A percentile compares a stretch with the other conserved stretches of the same genome.
Conservation (phyloP, 2,797 vertebrate genomes). For the Lagorchestes hirsutus region DNA sequence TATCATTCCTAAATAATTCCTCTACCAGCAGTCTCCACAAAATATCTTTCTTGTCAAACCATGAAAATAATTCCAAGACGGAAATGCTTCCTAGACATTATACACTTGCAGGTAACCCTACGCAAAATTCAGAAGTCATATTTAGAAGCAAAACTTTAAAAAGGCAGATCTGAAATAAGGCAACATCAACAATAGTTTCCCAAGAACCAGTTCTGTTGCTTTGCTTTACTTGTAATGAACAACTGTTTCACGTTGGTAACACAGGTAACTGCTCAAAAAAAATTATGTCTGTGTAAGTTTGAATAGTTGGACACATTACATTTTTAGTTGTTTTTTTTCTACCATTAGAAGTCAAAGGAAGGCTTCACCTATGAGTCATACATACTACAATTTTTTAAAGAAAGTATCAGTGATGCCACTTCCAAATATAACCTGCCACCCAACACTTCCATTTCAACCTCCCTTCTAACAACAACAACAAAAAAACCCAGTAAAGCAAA, state of each 20-base stretch:
- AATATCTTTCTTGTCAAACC: background rate
- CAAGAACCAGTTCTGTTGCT: background rate
- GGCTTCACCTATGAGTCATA: background rate
- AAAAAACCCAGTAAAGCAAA: background rate
- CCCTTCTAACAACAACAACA: background rate
- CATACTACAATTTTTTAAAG: background rate
- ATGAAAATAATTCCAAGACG: background rate
- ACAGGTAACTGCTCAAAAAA: background rate
- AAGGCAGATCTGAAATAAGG: background rate
- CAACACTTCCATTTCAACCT: background rate
- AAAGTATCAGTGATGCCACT: background rate
- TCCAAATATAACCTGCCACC: background rate
- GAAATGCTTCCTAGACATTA: background rate
- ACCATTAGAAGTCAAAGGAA: background rate
- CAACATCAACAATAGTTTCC: background rate
- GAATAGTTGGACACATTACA: background rate
- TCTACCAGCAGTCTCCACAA: background rate
- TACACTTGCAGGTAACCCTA: background rate
- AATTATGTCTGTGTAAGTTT: background rate
- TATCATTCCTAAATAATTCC: background rate
- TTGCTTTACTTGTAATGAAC: background rate
- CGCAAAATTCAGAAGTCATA: background rate
- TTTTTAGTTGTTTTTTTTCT: background rate
- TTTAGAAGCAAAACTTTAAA: background rate
- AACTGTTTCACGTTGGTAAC: background rate